Evolutionary conservation across 2,888 invertebrate genomes (phyloP), one percentile per base, ranked within the genome.

Genomic region (Calameuta filiformis): DNA sequence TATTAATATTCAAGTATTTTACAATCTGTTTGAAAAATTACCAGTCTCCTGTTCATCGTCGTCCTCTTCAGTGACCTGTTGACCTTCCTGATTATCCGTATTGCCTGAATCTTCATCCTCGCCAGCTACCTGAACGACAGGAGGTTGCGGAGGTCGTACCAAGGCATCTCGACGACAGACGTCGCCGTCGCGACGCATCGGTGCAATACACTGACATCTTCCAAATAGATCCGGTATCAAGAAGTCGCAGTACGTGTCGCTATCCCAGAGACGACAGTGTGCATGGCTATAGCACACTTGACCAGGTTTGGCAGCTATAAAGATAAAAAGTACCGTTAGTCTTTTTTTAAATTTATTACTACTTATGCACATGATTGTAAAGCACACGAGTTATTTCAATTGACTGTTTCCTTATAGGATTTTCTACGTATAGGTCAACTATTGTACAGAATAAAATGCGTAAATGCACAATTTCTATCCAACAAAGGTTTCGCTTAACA

Each of bases 241-340:
- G 90, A 96, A 98, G 91, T 97, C 97, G 88, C 98, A 98, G 88
- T 97, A 96, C 82, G 96, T 96, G 89, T 96, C 95, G 81, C 94
- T 94, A 86, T 96, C 96, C 94, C 96, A 96, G 87, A 97, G 94
- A 80, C 95, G 95, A 90, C 98, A 98, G 91, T 98, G 98, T 80
- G 96, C 95, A 90, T 97, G 96, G 89, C 96, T 97, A 92, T 97
- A 97, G 91, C 98, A 98, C 69, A 97, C 96, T 85, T 97, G 96
- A 79, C 97, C 96, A 56, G 97, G 95, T 88, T 95, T 94, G 33
- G 97, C 96, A 86, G 97, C 98, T 98, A 93, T n/a, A 93, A 93
- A 86, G 6, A 23, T 56, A 23, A 23, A 56, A 56, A 9, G 56
- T 56, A 9, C 56, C 56, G 56, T 56, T 56, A 56, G 23, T 2